Evolutionary conservation across 2,113 vertebrate genomes (phyloP), one percentile per base, ranked within the genome.

Genomic region (Vidua macroura): DNA sequence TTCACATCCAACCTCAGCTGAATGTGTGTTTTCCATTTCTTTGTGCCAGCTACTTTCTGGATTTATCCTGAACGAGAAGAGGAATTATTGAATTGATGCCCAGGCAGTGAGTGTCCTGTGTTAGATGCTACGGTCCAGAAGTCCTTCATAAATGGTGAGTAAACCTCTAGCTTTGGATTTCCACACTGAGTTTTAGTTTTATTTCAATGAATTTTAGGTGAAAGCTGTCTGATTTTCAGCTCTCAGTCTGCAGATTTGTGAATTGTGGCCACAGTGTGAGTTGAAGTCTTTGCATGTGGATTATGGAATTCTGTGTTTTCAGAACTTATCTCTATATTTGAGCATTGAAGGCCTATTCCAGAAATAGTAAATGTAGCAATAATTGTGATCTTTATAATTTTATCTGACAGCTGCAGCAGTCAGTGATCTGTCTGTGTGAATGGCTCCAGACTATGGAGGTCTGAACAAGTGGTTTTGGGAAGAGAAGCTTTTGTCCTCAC

Each of bases 31-130:
- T 93, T 83, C 35, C 11, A 8, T 74, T 88, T 86, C 11, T 74
- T 88, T 93, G 12, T 92, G 20, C 41, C 75, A 97, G 95, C 53
- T 62, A 3, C 78, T 69, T 79, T 84, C 95, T 93, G 95, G 95
- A 96, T 93, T 96, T 92, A 92, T 82, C 81, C 76, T 91, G 93
- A 91, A 35, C 0, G 0, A 91, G 81, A 49, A 39, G 74, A 76
- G 92, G 76, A 86, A 44, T 86, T 92, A 80, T 58, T 85, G 88
- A 96, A 46, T 35, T 23, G 72, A 63, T 2, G 2, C 58, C 89
- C 49, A 46, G 77, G 64, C 73, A 76, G 52, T 0, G 13, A 48
- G 49, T 33, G 11, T 35, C 58, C 87, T 8, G 56, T 39, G 55
- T 60, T 17, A n/a, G 44, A 1, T 10, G 8, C 62, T 30, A 0